Evolutionary conservation across 2,888 invertebrate species (phyloP).

Genomic region (Zelleria hepariella): DNA sequence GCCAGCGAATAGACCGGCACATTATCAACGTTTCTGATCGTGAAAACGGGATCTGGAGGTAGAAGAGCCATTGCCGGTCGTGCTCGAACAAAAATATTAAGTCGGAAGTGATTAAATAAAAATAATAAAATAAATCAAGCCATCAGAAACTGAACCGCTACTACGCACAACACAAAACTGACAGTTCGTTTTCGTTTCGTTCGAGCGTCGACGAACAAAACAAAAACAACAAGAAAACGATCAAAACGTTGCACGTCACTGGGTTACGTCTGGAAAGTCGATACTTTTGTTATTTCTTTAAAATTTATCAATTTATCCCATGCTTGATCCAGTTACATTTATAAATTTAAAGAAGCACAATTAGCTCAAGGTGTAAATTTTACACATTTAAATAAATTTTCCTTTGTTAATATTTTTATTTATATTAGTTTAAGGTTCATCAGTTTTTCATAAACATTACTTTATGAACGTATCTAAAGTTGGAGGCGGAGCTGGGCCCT

Average conservation of each 20-base stretch:
- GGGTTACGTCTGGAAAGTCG: background rate
- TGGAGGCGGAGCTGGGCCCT: too few relatives aligned
- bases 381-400: background rate
- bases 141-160: constrained; percentile 66
- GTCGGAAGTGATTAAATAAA: constrained; percentile 38
- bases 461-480: background rate
- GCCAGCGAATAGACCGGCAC: constrained; percentile 80
- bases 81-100: constrained; percentile 61
- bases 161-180: constrained; percentile 73
- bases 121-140: constrained; percentile 66
- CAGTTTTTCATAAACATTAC: background rate
- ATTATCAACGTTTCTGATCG: constrained; percentile 78
- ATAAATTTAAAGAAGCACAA: too few relatives aligned
- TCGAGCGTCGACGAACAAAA: constrained; percentile 32
- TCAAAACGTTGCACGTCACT: background rate
- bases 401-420: background rate
- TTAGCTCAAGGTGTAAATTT: too few relatives aligned
- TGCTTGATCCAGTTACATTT: too few relatives aligned
- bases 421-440: background rate
- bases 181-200: constrained; percentile 26
- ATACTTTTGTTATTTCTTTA: too few relatives aligned
- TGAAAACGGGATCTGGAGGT: constrained; percentile 84
- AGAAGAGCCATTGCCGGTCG: constrained; percentile 77
- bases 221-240: constrained; percentile 24
- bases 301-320: too few relatives aligned